Percentiles rank a stretch among this genome's conserved stretches.
These are phyloP conservation scores for Podarcis raffonei DNA, from an alignment of 2,113 vertebrate genomes.

Conservation along the genomic window DNA sequence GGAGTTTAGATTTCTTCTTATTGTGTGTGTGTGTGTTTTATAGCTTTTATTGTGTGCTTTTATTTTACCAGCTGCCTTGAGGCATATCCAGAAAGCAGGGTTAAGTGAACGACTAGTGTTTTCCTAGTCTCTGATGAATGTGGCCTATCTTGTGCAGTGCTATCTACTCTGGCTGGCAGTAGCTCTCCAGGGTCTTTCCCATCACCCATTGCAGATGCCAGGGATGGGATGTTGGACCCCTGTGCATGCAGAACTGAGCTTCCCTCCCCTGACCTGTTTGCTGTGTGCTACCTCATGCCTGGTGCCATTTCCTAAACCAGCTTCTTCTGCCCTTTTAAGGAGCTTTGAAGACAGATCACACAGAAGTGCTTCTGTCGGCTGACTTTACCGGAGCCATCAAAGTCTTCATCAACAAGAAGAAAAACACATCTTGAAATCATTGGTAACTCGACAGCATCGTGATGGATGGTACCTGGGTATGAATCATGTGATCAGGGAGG, in stretches of 20 bases:
- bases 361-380: conserved; percentile 95
- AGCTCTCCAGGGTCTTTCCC: neutral
- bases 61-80: neutral
- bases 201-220: too few species aligned
- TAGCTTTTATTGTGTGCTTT: neutral
- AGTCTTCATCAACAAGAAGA: conserved; percentile 97
- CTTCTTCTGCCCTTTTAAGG: conserved; percentile 75
- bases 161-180: neutral
- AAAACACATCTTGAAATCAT: conserved; percentile 78
- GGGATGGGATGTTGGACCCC: too few species aligned
- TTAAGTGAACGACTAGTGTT: neutral
- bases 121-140: neutral
- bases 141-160: neutral
- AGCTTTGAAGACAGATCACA: conserved; percentile 91
- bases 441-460: conserved; percentile 60
- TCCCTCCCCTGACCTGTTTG: neutral
- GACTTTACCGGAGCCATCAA: conserved; percentile 99
- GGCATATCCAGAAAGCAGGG: neutral
- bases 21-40: too few species aligned
- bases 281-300: neutral
- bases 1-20: too few species aligned
- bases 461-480: conserved; percentile 59
- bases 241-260: neutral
- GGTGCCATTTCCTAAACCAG: conserved; percentile 20
- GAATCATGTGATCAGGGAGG: conserved; percentile 62